Conservation (phyloP, 2,888 invertebrate species). For the Artemia sp. region DNA sequence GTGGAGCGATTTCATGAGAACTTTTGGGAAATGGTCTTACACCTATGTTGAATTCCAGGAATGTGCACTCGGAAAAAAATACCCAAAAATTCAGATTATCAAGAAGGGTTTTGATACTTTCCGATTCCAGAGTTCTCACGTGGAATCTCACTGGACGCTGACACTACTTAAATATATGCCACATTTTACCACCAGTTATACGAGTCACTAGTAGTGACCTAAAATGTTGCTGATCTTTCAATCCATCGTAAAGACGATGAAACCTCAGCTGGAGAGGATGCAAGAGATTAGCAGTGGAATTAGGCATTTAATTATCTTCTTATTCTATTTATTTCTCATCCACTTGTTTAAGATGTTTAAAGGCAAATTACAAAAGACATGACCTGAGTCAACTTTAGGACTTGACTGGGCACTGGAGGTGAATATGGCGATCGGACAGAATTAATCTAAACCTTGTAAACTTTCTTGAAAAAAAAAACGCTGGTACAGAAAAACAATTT, state of each 20-base stretch:
- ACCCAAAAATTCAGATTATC: neutral
- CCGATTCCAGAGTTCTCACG: constrained; percentile 4
- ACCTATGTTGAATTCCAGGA: neutral
- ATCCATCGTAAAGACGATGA: neutral
- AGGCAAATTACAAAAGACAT: too few relatives aligned
- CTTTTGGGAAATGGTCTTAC: constrained; percentile 6
- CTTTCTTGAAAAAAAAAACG: too few relatives aligned
- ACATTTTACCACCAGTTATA: neutral
- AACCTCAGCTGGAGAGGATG: neutral
- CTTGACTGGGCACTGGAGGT: too few relatives aligned
- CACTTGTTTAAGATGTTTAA: too few relatives aligned
- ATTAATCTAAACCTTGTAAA: too few relatives aligned
- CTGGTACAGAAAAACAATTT: too few relatives aligned
- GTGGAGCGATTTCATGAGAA: neutral
- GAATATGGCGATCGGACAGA: too few relatives aligned
- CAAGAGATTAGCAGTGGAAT: neutral
- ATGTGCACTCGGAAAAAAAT: neutral
- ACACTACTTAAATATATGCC: neutral
- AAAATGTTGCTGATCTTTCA: neutral
- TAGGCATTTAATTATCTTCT: too few relatives aligned
- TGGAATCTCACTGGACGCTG: constrained; percentile 7
- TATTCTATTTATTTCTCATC: too few relatives aligned
- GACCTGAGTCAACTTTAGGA: neutral
- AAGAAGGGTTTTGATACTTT: neutral
- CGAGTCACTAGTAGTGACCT: neutral